Evolutionary conservation across 2,797 vertebrate species (phyloP).

Genomic region (Anas georgica): DNA sequence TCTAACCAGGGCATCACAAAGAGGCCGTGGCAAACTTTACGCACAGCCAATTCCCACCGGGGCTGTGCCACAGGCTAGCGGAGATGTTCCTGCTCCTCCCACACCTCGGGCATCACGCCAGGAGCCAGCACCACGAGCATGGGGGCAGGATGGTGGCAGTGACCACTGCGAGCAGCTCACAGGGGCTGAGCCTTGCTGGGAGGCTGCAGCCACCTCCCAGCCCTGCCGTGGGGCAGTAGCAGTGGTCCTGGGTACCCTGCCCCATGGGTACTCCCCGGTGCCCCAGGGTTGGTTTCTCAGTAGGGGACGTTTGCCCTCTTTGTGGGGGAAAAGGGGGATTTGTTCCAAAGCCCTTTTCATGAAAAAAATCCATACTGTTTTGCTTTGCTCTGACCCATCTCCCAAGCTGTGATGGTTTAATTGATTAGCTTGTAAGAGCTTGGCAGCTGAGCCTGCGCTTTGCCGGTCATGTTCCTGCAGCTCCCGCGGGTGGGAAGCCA

Average conservation of each 20-base stretch:
- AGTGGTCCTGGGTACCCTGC: too few species aligned
- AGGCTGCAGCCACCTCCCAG: background rate
- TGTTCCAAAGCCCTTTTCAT: conserved; percentile 28
- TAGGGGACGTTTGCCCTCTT: background rate
- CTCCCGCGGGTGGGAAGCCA: conserved; percentile 22
- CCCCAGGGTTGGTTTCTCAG: background rate
- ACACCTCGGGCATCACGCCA: background rate
- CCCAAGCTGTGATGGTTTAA: conserved; percentile 50
- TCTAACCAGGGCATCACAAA: accelerated
- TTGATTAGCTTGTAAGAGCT: conserved; percentile 51
- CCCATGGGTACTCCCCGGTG: accelerated
- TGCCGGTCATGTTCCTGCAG: background rate
- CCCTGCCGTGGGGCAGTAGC: background rate
- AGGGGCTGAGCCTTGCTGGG: background rate
- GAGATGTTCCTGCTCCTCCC: background rate
- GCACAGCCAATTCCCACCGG: accelerated
- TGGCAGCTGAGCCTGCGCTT: conserved; percentile 28
- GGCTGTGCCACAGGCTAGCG: background rate
- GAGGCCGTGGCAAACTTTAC: background rate
- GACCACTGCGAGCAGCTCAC: too few species aligned
- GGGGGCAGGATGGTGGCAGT: background rate
- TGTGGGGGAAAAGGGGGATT: background rate
- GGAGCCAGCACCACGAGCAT: accelerated
- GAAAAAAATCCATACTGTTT: conserved; percentile 15
- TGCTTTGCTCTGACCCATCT: conserved; percentile 27